Base-by-base conservation (phyloP, 2,113 vertebrate genomes). In the Oryzias woworae region DNA sequence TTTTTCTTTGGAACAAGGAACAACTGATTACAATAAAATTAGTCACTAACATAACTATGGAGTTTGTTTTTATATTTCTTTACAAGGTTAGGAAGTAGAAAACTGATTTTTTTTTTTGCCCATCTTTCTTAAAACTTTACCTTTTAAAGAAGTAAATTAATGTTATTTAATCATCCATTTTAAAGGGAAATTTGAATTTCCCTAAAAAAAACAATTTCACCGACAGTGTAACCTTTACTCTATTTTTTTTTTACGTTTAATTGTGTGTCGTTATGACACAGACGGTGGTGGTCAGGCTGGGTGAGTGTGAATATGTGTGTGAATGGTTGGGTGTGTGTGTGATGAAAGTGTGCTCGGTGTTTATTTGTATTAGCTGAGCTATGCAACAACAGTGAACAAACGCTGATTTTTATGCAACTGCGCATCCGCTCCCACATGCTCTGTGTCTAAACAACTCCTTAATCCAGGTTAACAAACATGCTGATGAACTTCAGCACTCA, bases 291-390 rank as follows among this genome's bases (percentile, higher is more conserved):
- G 46, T 58, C 66, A 15, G 45, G 56, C 52, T 36, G 47, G 36
- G 41, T 49, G 23, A 31, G 20, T 4, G 15, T 77, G 20, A 1
- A 46, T 66, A 16, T 61, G 6, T 50, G 45, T 64, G 7, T 52
- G 1, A 22, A 23, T 31, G 24, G 58, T 36, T 42, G 13, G 1
- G 42, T 12, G 12, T 44, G 46, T 48, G 6, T 48, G 46, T 48
- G 46, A n/a, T 47, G 45, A 31, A 49, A 55, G 12, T 50, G 69
- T 57, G 62, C 49, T 69, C 28, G 58, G 49, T 78, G 56, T 84
- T 79, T 84, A 68, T 82, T 76, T 43, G 71, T 66, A 67, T 76
- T 70, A 73, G 66, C 77, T 66, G 42, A 71, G 78, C 64, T 69
- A 26, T 63, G 54, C 64, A 80, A 61, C 68, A 73, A 71, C 61